phyloP scores from a whole-genome alignment of 2,113 vertebrate species.

The Ceyx margarethae region DNA sequence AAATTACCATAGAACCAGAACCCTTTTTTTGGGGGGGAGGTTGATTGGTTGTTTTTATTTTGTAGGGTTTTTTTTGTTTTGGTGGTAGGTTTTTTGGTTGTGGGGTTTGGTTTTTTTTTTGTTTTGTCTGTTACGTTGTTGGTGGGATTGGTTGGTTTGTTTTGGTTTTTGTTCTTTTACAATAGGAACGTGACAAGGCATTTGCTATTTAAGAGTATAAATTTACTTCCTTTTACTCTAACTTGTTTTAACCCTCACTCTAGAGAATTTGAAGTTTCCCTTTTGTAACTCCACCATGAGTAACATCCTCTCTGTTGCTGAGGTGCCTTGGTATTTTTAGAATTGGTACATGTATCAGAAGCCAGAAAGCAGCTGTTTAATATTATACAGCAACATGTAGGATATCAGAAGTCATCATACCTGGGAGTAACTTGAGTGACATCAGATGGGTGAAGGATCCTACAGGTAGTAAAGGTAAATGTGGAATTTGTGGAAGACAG shows the following conservation, averaged over 20 bases:
- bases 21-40: too few relatives aligned
- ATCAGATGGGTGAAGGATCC: constrained; percentile 93
- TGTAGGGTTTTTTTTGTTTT: too few relatives aligned
- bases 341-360: background rate
- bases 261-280: background rate
- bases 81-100: too few relatives aligned
- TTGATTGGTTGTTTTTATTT: too few relatives aligned
- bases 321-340: background rate
- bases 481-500: constrained; percentile 92
- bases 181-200: background rate
- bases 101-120: too few relatives aligned
- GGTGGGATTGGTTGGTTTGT: too few relatives aligned
- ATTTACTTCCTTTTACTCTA: background rate
- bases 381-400: background rate
- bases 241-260: background rate
- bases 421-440: constrained; percentile 92
- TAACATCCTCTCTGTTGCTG: background rate
- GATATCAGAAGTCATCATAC: constrained; percentile 65
- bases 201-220: background rate
- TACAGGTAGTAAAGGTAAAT: constrained; percentile 95
- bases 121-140: too few relatives aligned
- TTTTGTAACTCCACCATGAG: background rate
- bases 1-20: background rate
- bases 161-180: background rate
- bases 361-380: background rate